Evolutionary conservation across 2,797 vertebrate species (phyloP).

Genomic region (Luscinia megarhynchos): DNA sequence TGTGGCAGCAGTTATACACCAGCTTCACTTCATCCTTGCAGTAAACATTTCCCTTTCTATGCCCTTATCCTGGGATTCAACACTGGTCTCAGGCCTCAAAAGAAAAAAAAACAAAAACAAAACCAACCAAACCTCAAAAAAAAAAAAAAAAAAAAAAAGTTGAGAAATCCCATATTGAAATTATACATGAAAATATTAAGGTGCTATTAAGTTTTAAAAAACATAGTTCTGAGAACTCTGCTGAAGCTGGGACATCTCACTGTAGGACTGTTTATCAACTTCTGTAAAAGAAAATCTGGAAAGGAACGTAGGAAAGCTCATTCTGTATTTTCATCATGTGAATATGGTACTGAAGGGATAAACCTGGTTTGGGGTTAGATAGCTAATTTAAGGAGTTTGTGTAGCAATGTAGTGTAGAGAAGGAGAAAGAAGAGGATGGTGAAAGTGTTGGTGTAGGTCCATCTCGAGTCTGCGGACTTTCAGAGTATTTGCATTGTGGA

Average conservation of each 20-base stretch:
- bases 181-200: background rate
- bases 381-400: background rate
- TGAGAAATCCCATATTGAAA: fast-evolving
- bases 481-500: background rate
- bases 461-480: background rate
- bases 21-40: background rate
- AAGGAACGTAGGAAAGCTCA: background rate
- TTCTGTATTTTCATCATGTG: background rate
- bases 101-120: background rate
- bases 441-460: background rate
- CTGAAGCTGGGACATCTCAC: background rate
- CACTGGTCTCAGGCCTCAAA: background rate
- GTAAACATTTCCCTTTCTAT: background rate
- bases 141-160: too few species aligned
- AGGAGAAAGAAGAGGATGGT: background rate
- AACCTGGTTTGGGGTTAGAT: fast-evolving
- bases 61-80: background rate
- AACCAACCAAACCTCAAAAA: background rate
- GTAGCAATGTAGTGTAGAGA: background rate
- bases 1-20: background rate
- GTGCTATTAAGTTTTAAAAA: background rate
- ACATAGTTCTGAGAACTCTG: background rate
- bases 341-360: background rate
- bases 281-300: background rate
- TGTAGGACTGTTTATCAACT: background rate